These are phyloP conservation scores for Drosophila stalkeri DNA, from an alignment of 2,888 invertebrate species.

Conservation along the genomic window DNA sequence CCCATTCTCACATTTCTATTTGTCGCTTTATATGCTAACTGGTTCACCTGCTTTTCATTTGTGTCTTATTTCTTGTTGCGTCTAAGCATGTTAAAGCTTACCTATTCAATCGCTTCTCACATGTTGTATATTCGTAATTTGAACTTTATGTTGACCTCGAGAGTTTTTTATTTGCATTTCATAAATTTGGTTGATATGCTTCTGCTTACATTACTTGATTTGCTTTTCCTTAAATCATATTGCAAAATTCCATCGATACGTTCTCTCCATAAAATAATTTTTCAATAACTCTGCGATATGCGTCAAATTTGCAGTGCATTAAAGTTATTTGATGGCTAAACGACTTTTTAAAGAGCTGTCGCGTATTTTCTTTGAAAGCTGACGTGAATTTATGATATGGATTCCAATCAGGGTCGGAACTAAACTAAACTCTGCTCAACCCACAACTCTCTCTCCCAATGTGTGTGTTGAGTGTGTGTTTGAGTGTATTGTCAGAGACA, in stretches of 20 bases:
- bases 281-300: slow-evolving; percentile 21
- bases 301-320: slow-evolving; percentile 61
- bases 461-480: slow-evolving; percentile 7
- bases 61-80: background rate
- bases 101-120: background rate
- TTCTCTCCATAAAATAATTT: background rate
- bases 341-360: slow-evolving; percentile 76
- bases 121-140: background rate
- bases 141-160: background rate
- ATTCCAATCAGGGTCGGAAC: slow-evolving; percentile 14
- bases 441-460: background rate
- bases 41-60: background rate
- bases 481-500: slow-evolving; percentile 63
- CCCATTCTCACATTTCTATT: background rate
- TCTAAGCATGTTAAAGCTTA: background rate
- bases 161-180: background rate
- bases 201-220: background rate
- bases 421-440: background rate
- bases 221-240: background rate
- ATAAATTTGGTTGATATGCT: background rate
- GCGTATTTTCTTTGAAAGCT: slow-evolving; percentile 58
- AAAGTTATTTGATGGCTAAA: slow-evolving; percentile 62
- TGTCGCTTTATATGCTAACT: background rate
- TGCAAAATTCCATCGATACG: background rate
- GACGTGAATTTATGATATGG: slow-evolving; percentile 75